Evolutionary conservation across 2,113 vertebrate genomes (phyloP).

Genomic region (Nyctereutes procyonoides): DNA sequence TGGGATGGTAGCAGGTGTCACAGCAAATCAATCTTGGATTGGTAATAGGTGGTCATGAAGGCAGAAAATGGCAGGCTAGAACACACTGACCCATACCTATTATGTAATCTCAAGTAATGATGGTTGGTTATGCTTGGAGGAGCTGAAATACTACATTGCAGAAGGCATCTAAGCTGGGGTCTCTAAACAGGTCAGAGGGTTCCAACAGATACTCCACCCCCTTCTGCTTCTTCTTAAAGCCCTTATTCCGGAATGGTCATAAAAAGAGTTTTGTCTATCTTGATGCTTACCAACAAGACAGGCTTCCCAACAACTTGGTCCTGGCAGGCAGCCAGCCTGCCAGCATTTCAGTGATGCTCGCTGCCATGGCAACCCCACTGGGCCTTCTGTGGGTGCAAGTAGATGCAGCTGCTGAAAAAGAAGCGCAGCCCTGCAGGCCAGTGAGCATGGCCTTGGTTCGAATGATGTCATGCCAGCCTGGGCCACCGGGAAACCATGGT

Average conservation of each 20-base stretch:
- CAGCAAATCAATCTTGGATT: neutral
- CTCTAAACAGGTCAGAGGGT: constrained; percentile 44
- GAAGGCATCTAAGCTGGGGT: neutral
- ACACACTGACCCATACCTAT: neutral
- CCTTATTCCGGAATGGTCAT: constrained; percentile 28
- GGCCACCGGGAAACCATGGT: neutral
- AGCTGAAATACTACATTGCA: neutral
- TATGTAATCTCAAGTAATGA: neutral
- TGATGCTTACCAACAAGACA: neutral
- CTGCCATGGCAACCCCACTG: neutral
- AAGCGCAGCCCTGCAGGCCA: neutral
- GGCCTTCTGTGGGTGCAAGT: neutral
- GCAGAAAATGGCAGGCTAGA: constrained; percentile 17
- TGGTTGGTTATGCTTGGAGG: neutral
- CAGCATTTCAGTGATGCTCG: neutral
- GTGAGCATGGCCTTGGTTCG: neutral
- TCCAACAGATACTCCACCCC: neutral
- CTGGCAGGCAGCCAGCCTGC: constrained; percentile 48
- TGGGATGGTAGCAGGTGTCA: constrained; percentile 1
- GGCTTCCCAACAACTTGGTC: constrained; percentile 22
- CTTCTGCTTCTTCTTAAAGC: constrained; percentile 45
- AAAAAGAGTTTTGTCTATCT: constrained; percentile 66
- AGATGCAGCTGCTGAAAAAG: constrained; percentile 4
- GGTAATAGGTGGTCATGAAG: constrained; percentile 18
- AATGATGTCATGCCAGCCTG: neutral